phyloP scores from a whole-genome alignment of 2,113 vertebrate genomes.

The Vombatus ursinus region DNA sequence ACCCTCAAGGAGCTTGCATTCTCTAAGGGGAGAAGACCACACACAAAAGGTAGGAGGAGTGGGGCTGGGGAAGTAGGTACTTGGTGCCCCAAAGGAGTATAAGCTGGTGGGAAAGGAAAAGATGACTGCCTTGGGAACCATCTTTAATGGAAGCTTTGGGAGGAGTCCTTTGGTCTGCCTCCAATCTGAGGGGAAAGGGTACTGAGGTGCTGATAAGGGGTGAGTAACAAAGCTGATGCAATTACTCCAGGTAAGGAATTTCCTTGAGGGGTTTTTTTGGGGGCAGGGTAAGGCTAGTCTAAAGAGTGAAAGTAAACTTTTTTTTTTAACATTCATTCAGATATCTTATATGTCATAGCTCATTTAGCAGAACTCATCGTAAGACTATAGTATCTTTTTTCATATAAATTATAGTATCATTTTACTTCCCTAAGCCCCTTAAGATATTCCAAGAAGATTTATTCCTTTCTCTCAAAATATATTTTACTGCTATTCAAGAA shows the following conservation, averaged over 20 bases:
- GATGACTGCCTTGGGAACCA: background rate
- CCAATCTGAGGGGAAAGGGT: background rate
- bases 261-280: background rate
- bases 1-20: background rate
- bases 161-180: background rate
- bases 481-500: conserved; percentile 43
- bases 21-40: background rate
- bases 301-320: background rate
- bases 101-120: background rate
- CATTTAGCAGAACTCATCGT: background rate
- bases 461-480: conserved; percentile 30
- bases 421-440: conserved; percentile 40
- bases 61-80: background rate
- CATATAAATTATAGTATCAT: background rate
- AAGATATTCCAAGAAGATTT: conserved; percentile 1
- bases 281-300: background rate
- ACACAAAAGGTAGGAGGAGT: background rate
- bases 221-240: background rate
- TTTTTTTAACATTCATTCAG: background rate
- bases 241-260: background rate
- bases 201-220: background rate
- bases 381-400: background rate
- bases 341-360: conserved; percentile 22
- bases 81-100: background rate
- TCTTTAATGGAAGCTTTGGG: background rate